These are phyloP conservation scores for Tapera naevia DNA, from an alignment of 2,797 vertebrate species.

Conservation along the genomic window DNA sequence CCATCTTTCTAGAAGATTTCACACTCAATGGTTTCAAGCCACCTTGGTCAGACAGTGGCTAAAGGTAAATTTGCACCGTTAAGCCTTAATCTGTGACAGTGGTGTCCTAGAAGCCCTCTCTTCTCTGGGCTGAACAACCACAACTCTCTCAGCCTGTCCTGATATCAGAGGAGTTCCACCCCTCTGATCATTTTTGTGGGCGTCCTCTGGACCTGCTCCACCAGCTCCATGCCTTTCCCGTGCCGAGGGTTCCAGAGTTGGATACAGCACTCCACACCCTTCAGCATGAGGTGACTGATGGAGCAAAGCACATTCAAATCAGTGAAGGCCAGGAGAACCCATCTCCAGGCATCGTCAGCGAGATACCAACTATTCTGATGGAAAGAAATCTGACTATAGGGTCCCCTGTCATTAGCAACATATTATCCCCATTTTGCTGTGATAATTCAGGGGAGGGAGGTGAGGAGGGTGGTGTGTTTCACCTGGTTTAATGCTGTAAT, in stretches of 20 bases:
- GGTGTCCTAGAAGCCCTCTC: too few species aligned
- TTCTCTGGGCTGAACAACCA: too few species aligned
- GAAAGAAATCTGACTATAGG: background rate
- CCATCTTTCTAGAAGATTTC: background rate
- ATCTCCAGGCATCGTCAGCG: background rate
- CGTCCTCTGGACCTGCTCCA: too few species aligned
- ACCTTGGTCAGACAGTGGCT: background rate
- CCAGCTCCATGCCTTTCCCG: too few species aligned
- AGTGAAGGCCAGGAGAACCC: background rate
- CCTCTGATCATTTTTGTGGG: too few species aligned
- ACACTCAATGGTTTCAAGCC: rapidly evolving
- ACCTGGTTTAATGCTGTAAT: background rate
- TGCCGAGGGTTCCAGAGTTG: too few species aligned
- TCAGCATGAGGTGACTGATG: background rate
- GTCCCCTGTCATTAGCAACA: background rate
- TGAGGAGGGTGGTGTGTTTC: background rate
- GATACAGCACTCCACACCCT: too few species aligned
- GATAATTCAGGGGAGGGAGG: background rate
- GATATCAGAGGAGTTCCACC: too few species aligned
- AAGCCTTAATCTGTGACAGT: background rate
- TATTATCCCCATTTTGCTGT: background rate
- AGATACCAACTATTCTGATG: background rate
- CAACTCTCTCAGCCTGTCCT: too few species aligned
- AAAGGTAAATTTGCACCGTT: background rate
- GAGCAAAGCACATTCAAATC: background rate